These are phyloP conservation scores for Tipula helvola DNA, from an alignment of 2,888 invertebrate genomes.

Conservation along the genomic window DNA sequence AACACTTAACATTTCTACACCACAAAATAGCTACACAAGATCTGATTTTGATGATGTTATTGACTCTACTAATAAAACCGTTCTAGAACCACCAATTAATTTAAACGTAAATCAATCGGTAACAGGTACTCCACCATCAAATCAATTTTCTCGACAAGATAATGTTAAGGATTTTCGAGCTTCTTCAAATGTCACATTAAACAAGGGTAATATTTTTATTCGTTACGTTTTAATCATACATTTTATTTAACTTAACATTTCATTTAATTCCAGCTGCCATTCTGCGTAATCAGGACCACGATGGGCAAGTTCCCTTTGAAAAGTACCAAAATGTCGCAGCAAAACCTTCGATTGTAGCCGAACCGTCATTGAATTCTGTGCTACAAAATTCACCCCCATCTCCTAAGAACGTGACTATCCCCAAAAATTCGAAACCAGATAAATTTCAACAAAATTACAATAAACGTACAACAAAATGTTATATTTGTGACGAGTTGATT, in stretches of 20 bases:
- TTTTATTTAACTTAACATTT: background rate
- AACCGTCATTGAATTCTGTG: background rate
- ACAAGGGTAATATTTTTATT: background rate
- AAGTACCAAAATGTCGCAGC: too few species aligned
- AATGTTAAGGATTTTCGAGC: background rate
- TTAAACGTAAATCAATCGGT: background rate
- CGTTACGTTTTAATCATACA: background rate
- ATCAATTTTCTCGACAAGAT: background rate
- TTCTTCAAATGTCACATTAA: background rate
- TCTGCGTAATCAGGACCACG: background rate
- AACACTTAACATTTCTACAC: background rate
- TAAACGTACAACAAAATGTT: background rate
- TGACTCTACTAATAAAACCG: background rate
- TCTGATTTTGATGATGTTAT: background rate
- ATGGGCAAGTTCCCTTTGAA: too few species aligned
- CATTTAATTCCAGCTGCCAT: background rate
- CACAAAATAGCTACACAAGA: background rate
- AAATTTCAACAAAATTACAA: background rate
- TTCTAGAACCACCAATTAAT: background rate
- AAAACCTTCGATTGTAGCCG: too few species aligned
- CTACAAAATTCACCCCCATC: background rate
- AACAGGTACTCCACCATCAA: background rate
- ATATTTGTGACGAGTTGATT: background rate
- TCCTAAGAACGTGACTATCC: background rate
- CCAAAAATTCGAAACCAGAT: background rate